Percentiles rank a stretch among this genome's conserved stretches.
phyloP scores from a whole-genome alignment of 2,888 invertebrate genomes.

The Aleiodes alternator region DNA sequence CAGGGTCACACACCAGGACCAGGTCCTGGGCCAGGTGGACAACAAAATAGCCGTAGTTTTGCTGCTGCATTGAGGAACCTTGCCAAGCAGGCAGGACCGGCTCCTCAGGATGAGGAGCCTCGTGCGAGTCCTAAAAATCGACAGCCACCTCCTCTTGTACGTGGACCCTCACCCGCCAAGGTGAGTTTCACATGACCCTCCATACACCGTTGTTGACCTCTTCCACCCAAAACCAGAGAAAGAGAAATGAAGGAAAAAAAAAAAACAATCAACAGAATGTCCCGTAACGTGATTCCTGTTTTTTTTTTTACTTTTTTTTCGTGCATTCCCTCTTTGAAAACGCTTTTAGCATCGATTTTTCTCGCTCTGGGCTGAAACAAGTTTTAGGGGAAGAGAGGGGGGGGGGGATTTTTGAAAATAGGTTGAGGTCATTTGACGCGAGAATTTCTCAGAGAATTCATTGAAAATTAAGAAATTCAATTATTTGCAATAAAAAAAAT shows the following conservation, averaged over 20 bases:
- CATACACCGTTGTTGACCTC: constrained; percentile 21
- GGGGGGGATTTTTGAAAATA: neutral
- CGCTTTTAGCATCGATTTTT: constrained; percentile 6
- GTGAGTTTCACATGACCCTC: constrained; percentile 58
- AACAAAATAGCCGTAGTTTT: constrained; percentile 81
- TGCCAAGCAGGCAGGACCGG: constrained; percentile 93
- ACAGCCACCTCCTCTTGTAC: constrained; percentile 76
- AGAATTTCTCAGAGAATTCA: no score
- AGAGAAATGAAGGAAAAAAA: constrained; percentile 21
- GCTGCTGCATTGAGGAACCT: constrained; percentile 93
- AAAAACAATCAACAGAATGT: constrained; percentile 30
- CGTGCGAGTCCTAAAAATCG: constrained; percentile 75
- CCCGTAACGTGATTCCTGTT: constrained; percentile 55
- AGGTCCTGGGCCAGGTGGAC: constrained; percentile 72
- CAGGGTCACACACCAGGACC: constrained; percentile 72
- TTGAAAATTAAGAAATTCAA: no score
- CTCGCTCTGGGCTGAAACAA: neutral
- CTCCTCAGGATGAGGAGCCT: constrained; percentile 80
- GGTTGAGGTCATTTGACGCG: no score
- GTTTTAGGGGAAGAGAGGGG: neutral
- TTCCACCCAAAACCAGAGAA: constrained; percentile 34
- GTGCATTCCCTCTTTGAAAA: constrained; percentile 11
- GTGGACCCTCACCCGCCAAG: constrained; percentile 72
- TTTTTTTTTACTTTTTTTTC: neutral
- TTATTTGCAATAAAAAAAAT: no score